Percentiles rank a stretch among this genome's conserved stretches.
Evolutionary conservation across 2,888 invertebrate species (phyloP).

Genomic region (Elgonia sp.): DNA sequence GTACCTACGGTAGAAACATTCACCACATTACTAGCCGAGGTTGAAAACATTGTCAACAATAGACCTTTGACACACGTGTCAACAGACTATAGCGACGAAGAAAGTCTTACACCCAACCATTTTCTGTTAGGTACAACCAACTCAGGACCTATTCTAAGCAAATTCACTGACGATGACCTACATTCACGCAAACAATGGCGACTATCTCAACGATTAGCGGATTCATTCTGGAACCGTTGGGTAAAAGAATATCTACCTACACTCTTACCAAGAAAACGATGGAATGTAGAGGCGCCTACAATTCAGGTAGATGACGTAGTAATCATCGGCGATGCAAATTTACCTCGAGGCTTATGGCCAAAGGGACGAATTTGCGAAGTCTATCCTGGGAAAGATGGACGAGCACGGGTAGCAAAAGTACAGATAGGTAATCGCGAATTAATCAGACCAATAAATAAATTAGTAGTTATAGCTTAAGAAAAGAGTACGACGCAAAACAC

Average conservation of each 20-base stretch:
- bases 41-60: slow-evolving; percentile 61
- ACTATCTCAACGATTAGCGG: background rate
- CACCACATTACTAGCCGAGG: slow-evolving; percentile 63
- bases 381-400: background rate
- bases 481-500: too few relatives aligned
- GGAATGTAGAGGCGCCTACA: too few relatives aligned
- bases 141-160: background rate
- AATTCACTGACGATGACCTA: background rate
- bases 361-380: background rate
- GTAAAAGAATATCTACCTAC: slow-evolving; percentile 3
- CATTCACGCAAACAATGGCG: background rate
- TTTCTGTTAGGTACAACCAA: slow-evolving; percentile 54
- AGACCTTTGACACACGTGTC: slow-evolving; percentile 67
- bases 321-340: background rate
- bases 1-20: slow-evolving; percentile 51
- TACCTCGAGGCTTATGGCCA: background rate
- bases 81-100: slow-evolving; percentile 74
- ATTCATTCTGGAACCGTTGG: background rate
- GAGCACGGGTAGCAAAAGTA: background rate
- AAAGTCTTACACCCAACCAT: slow-evolving; percentile 63
- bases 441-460: too few relatives aligned
- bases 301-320: background rate
- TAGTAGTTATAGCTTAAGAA: too few relatives aligned
- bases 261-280: background rate
- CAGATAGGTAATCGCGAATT: too few relatives aligned